Percentiles rank a stretch among this genome's conserved stretches.
These are phyloP conservation scores for Sterrhoptilus dennistouni DNA, from an alignment of 2,113 vertebrate genomes.

Conservation along the genomic window DNA sequence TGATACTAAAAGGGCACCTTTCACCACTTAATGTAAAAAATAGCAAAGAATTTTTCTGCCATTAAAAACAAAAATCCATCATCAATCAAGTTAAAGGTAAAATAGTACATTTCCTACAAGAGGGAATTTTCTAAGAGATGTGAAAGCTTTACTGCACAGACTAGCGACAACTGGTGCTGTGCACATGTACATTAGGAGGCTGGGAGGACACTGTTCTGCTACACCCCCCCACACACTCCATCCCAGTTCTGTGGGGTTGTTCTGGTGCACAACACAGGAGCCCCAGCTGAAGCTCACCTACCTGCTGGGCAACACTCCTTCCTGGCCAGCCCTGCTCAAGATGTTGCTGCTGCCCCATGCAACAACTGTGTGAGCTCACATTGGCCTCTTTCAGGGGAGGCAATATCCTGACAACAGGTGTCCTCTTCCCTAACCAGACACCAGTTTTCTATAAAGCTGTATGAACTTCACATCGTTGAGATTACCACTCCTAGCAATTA, in stretches of 20 bases:
- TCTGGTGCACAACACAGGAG: not conserved
- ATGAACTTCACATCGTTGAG: not conserved
- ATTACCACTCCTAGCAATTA: not conserved
- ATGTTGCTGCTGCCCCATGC: accelerated
- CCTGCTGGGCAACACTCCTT: not conserved
- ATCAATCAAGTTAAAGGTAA: not conserved
- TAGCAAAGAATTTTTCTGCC: not conserved
- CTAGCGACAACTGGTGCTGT: not conserved
- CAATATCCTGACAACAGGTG: not conserved
- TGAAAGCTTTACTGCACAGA: not conserved
- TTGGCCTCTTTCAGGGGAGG: accelerated
- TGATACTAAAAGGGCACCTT: not conserved
- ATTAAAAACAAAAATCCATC: not conserved
- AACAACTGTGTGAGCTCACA: not conserved
- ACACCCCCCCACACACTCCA: accelerated
- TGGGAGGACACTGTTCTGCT: accelerated
- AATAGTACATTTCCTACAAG: not conserved
- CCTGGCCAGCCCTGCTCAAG: not conserved
- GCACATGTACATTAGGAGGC: not conserved
- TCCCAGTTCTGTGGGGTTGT: not conserved
- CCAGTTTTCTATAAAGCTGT: not conserved
- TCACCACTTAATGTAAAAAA: not conserved
- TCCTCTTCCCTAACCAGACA: not conserved
- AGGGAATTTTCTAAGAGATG: not conserved
- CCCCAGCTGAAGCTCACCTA: not conserved